Conservation (phyloP, 2,797 vertebrate species). For the Lateolabrax maculatus region DNA sequence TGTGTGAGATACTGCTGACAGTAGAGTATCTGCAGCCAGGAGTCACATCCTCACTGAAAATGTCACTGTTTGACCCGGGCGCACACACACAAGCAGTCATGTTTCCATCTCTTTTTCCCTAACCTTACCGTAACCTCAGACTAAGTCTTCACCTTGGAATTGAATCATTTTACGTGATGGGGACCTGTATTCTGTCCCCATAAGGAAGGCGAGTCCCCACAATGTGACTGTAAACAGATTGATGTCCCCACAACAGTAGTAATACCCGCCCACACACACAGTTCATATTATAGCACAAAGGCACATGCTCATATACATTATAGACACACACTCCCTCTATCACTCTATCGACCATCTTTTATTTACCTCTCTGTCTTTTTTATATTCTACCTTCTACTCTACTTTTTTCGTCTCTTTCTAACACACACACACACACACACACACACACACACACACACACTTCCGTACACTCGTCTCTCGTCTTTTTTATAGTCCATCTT, state of each 20-base stretch:
- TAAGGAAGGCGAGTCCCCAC: no score
- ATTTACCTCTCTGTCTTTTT: constrained; percentile 16
- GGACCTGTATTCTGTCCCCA: no score
- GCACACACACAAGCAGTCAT: no score
- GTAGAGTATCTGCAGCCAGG: constrained; percentile 35
- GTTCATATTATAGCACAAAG: background rate
- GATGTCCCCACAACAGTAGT: no score
- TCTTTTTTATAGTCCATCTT: constrained; percentile 15
- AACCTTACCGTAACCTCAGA: no score
- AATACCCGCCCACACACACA: background rate
- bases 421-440: background rate
- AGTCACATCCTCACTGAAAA: constrained; percentile 46
- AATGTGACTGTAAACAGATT: no score
- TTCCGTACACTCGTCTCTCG: background rate
- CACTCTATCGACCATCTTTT: constrained; percentile 20
- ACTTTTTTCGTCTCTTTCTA: background rate
- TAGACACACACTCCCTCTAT: constrained; percentile 3
- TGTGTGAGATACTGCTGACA: constrained; percentile 44
- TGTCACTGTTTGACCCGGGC: constrained; percentile 28
- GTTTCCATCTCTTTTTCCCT: no score
- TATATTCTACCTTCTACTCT: background rate
- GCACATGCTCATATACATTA: background rate
- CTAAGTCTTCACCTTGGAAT: no score
- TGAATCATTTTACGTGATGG: no score
- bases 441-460: constrained; percentile 7